Base-by-base conservation (phyloP, 1,140 invertebrate species). In the Eupristina koningsbergeri region DNA sequence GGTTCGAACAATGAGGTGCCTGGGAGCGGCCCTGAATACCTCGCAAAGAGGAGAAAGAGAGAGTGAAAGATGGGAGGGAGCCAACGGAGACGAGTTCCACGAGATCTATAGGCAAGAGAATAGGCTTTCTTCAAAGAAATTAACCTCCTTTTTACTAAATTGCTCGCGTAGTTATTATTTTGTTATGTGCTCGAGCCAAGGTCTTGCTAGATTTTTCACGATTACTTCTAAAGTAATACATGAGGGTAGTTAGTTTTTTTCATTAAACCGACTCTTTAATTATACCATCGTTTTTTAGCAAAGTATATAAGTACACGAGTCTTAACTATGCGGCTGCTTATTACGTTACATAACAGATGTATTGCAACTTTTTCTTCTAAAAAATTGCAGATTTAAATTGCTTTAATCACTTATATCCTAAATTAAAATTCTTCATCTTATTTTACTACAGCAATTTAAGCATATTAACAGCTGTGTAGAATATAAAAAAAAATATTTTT, bases 81-180 rank as follows among this genome's bases (percentile, higher is more conserved):
- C 19, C 0, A 41, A 36, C 5, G n/a, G 26, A 26, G 39, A 31
- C 2, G 47, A 75, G 73, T 75, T 41, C 53, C 22, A 47, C 19
- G 34, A 64, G 76, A 64, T 79, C 58, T 47, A 79, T 61, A 47
- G n/a, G 39, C n/a, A 17, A 39, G 58, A 79, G 76, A 79, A 67
- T 79, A 29, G 76, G 61, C 61, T 31, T 64, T 67, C 47, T 39
- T 79, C 22, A 67, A 79, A 64, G 39, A 79, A 79, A 79, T 79
- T 79, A 79, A 31, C 61, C 76, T 79, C 61, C 50, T 79, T 79
- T 50, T 79, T 67, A 79, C 36, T 34, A 79, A 79, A 79, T 79
- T 15, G 67, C 76, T 47, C 22, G 58, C 58, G 26, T 26, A 45
- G 17, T 79, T 79, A 79, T 67, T 67, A 47, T 45, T 31, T 39